These are phyloP conservation scores for sheep (Ovis aries) DNA, from an alignment of 2,113 vertebrate genomes.

Conservation along the genomic window DNA sequence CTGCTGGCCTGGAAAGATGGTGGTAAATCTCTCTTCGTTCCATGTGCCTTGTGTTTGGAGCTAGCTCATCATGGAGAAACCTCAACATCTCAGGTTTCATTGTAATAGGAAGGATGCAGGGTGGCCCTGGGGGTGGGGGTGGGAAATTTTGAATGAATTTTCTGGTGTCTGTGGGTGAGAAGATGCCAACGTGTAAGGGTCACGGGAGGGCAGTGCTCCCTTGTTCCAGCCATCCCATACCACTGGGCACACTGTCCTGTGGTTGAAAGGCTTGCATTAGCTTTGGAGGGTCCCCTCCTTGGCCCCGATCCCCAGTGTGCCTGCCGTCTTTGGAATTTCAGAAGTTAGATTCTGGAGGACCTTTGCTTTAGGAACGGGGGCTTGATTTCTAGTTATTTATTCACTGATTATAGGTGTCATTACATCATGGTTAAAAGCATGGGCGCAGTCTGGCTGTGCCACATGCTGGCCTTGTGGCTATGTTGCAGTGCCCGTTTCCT, in stretches of 20 bases:
- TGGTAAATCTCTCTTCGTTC: not conserved
- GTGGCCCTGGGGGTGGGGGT: not conserved
- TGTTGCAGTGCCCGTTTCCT: not conserved
- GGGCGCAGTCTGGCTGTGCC: not conserved
- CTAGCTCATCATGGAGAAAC: not conserved
- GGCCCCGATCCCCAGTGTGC: not conserved
- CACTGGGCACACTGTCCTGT: rapidly evolving
- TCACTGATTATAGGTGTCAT: not conserved
- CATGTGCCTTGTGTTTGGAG: not conserved
- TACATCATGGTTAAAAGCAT: not conserved
- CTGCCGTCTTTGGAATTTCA: not conserved
- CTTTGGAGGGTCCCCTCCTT: not conserved
- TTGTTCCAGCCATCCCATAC: not conserved
- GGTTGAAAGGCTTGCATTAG: not conserved
- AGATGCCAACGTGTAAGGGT: not conserved
- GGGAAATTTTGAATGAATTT: not conserved
- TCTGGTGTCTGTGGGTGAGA: not conserved
- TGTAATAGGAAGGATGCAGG: not conserved
- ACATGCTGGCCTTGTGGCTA: not conserved
- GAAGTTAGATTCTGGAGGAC: not conserved
- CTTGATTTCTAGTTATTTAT: not conserved
- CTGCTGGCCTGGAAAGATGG: not conserved
- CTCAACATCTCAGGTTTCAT: not conserved
- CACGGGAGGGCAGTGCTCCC: not conserved
- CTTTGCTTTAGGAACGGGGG: not conserved